A percentile compares a stretch with the other conserved stretches of the same genome.
Evolutionary conservation across 2,888 invertebrate species (phyloP).

Genomic region (Dryobota labecula): DNA sequence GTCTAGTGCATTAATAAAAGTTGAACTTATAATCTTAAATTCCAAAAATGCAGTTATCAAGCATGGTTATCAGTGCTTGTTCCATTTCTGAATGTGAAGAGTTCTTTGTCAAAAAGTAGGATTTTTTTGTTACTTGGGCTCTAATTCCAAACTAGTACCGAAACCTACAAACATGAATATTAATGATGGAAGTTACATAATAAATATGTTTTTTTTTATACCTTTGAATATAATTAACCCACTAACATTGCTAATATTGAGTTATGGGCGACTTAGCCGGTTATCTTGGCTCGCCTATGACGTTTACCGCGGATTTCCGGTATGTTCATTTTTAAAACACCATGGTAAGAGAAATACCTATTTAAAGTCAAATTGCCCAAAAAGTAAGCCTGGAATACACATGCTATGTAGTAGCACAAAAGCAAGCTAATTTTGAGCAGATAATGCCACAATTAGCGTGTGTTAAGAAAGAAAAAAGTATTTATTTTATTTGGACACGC

Average conservation of each 20-base stretch:
- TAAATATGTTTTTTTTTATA: slow-evolving; percentile 26
- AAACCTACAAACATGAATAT: slow-evolving; percentile 17
- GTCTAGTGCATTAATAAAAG: neutral
- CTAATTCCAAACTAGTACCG: slow-evolving; percentile 1
- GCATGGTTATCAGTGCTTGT: neutral
- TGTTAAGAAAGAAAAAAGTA: no score
- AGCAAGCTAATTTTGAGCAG: no score
- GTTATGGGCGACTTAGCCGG: neutral
- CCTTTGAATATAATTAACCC: slow-evolving; percentile 31
- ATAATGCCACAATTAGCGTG: no score
- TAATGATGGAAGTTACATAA: slow-evolving; percentile 18
- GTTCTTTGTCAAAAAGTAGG: neutral
- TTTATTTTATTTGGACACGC: no score
- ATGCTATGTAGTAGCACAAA: no score
- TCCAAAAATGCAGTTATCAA: neutral
- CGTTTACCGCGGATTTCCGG: neutral
- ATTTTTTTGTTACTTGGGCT: neutral
- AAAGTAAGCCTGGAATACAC: no score
- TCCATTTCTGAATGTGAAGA: neutral
- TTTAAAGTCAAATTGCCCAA: no score
- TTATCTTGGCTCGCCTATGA: neutral
- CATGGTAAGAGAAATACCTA: neutral
- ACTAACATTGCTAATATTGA: neutral
- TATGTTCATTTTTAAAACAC: neutral
- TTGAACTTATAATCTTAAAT: neutral